phyloP scores from a whole-genome alignment of 2,888 invertebrate species.

The Drosophila nigritarsus region DNA sequence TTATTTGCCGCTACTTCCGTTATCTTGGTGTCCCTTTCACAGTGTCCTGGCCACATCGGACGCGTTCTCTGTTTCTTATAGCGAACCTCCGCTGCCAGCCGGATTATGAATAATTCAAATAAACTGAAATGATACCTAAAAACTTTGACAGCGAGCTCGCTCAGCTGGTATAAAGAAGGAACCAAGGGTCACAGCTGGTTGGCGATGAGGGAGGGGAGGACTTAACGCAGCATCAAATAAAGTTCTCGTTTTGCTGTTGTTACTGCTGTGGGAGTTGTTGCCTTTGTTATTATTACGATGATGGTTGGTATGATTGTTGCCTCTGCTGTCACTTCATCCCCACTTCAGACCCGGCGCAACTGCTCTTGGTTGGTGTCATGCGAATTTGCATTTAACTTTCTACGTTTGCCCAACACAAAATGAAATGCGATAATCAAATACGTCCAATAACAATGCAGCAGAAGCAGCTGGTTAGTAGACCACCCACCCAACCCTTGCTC shows the following conservation, averaged over 20 bases:
- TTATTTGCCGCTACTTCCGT: constrained; percentile 69
- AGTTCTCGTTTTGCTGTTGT: constrained; percentile 49
- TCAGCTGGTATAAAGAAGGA: constrained; percentile 24
- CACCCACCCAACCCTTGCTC: background rate
- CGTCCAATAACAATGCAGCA: constrained; percentile 69
- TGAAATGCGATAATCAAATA: constrained; percentile 80
- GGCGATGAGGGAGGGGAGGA: constrained; percentile 11
- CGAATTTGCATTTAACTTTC: constrained; percentile 79
- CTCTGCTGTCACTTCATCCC: constrained; percentile 24
- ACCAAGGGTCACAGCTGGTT: constrained; percentile 33
- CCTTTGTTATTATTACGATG: constrained; percentile 64
- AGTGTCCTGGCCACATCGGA: constrained; percentile 36
- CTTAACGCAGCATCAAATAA: constrained; percentile 67
- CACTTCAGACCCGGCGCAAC: constrained; percentile 1
- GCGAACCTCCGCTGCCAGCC: constrained; percentile 56
- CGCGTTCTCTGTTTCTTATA: constrained; percentile 55
- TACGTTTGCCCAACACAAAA: constrained; percentile 76
- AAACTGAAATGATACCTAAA: constrained; percentile 81
- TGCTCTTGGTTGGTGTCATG: constrained; percentile 66
- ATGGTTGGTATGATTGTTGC: constrained; percentile 73
- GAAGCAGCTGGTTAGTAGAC: constrained; percentile 22
- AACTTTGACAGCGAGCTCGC: constrained; percentile 69
- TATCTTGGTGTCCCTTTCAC: constrained; percentile 65
- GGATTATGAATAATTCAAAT: constrained; percentile 81
- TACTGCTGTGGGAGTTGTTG: constrained; percentile 35